A percentile compares a stretch with the other conserved stretches of the same genome.
Evolutionary conservation across 1,140 invertebrate species (phyloP).

Genomic region (Pseudomyrmex concolor): DNA sequence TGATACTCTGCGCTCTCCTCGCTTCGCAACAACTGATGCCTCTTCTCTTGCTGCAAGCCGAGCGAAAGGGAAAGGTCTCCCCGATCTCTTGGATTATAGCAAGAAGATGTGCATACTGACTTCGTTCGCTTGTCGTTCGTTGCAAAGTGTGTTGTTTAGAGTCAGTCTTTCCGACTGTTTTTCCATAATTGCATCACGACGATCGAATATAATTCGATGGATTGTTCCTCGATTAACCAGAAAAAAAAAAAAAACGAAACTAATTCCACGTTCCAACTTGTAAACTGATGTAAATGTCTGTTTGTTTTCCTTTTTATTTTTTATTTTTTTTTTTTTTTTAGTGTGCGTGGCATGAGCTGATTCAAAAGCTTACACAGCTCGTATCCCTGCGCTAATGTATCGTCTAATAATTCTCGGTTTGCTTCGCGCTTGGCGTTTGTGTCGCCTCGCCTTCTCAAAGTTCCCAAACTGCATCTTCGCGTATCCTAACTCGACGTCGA

Average conservation of each 20-base stretch:
- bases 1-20: conserved; percentile 48
- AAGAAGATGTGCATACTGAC: conserved; percentile 16
- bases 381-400: neutral
- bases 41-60: conserved; percentile 33
- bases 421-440: neutral
- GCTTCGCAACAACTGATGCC: conserved; percentile 46
- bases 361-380: conserved; percentile 11
- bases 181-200: conserved; percentile 9
- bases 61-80: conserved; percentile 45
- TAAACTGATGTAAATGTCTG: conserved; percentile 12
- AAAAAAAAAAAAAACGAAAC: too few species aligned
- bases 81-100: conserved; percentile 4
- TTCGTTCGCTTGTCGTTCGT: neutral
- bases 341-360: neutral
- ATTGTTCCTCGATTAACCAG: conserved; percentile 21
- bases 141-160: neutral
- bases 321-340: neutral
- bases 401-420: neutral
- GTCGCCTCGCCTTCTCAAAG: neutral
- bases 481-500: conserved; percentile 3
- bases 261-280: neutral
- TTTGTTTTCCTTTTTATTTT: too few species aligned
- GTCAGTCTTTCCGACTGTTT: conserved; percentile 2
- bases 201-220: neutral
- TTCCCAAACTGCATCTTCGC: conserved; percentile 13